Percentiles rank a stretch among this genome's conserved stretches.
Conservation (phyloP, 2,888 invertebrate genomes). For the Aphidoletes aphidimyza region DNA sequence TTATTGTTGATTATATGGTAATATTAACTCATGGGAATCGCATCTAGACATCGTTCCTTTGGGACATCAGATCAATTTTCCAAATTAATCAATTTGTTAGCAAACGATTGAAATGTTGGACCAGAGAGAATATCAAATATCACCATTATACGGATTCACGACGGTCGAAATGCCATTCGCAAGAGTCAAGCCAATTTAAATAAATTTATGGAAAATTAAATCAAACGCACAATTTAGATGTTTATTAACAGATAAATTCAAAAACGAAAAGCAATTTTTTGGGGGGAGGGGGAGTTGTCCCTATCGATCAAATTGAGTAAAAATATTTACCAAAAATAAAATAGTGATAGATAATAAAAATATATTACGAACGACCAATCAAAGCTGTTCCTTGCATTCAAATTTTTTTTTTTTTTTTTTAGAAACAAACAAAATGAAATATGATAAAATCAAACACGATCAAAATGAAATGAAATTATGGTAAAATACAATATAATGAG, state of each 20-base stretch:
- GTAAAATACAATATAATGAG: background rate
- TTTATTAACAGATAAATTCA: too few relatives aligned
- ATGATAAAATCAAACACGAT: background rate
- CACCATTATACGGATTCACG: too few relatives aligned
- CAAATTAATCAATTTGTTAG: too few relatives aligned
- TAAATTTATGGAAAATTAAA: background rate
- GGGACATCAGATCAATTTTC: background rate
- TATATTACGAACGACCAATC: conserved; percentile 28
- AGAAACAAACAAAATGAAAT: background rate
- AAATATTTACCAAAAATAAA: background rate
- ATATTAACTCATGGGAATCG: conserved; percentile 6
- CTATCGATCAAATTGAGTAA: background rate
- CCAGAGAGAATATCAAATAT: background rate
- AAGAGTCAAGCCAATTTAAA: background rate
- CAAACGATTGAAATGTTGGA: too few relatives aligned
- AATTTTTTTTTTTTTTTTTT: too few relatives aligned
- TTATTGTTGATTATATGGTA: background rate
- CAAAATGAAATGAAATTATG: background rate
- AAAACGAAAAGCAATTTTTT: background rate
- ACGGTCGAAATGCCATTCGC: conserved; percentile 14
- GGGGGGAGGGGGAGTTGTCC: background rate
- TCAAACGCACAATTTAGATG: too few relatives aligned
- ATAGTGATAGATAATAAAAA: conserved; percentile 6
- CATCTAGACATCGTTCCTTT: conserved; percentile 36
- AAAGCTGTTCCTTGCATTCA: conserved; percentile 35